These are phyloP conservation scores for Agriopis aurantiaria DNA, from an alignment of 2,888 invertebrate species.

Conservation along the genomic window DNA sequence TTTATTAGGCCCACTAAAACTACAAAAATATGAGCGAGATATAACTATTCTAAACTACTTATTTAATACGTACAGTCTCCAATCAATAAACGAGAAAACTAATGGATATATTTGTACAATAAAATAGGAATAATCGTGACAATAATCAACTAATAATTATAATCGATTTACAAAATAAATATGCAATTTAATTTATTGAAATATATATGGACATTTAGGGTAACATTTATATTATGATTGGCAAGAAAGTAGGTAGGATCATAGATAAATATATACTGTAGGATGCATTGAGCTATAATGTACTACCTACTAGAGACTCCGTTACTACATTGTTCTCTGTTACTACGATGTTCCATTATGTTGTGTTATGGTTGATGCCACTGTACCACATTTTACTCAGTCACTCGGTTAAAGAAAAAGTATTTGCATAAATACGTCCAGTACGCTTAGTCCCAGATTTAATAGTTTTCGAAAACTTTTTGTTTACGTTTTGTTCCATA, in stretches of 20 bases:
- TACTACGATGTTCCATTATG: too few relatives aligned
- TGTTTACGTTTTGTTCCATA: too few relatives aligned
- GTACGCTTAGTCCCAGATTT: too few relatives aligned
- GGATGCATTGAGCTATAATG: too few relatives aligned
- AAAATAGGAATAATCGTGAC: slow-evolving; percentile 24
- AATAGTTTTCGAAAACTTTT: too few relatives aligned
- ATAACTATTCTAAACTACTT: slow-evolving; percentile 22
- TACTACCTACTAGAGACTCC: too few relatives aligned
- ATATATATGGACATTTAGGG: background rate
- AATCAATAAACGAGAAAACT: background rate
- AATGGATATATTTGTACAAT: slow-evolving; percentile 19
- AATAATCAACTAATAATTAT: slow-evolving; percentile 9
- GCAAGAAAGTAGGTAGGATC: background rate
- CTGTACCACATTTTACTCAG: too few relatives aligned
- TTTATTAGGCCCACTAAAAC: slow-evolving; percentile 44
- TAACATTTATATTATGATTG: background rate
- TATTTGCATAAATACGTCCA: too few relatives aligned
- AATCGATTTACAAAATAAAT: slow-evolving; percentile 9
- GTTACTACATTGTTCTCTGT: too few relatives aligned
- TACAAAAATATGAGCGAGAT: slow-evolving; percentile 44
- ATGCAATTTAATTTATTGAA: background rate
- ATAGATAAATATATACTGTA: too few relatives aligned
- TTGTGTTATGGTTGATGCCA: too few relatives aligned
- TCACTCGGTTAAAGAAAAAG: too few relatives aligned
- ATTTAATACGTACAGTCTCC: background rate